Evolutionary conservation across 2,888 invertebrate genomes (phyloP).

Genomic region (Dioctria rufipes): DNA sequence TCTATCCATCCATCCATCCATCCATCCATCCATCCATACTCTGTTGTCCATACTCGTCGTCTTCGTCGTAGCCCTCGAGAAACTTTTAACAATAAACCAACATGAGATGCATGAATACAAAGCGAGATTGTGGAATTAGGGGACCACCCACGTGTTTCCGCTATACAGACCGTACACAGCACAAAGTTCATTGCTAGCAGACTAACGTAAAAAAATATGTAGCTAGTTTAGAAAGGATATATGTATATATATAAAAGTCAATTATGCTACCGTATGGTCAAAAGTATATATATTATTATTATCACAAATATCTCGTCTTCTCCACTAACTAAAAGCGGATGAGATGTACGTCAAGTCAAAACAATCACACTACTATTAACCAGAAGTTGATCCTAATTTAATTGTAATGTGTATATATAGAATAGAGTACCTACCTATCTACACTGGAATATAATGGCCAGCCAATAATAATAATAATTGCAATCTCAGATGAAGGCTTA

Average conservation of each 20-base stretch:
- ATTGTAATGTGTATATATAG: too few relatives aligned
- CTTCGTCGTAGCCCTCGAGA: conserved; percentile 23
- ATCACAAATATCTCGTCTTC: background rate
- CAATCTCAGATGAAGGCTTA: too few relatives aligned
- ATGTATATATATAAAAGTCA: background rate
- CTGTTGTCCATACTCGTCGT: background rate
- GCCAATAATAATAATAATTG: too few relatives aligned
- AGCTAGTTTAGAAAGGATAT: background rate
- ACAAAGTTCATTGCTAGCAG: conserved; percentile 60
- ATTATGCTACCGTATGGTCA: conserved; percentile 24
- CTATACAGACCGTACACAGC: conserved; percentile 58
- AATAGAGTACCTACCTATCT: too few relatives aligned
- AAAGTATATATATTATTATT: background rate
- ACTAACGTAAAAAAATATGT: conserved; percentile 23
- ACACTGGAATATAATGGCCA: too few relatives aligned
- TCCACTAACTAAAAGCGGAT: conserved; percentile 30
- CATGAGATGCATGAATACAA: conserved; percentile 58
- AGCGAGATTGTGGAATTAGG: conserved; percentile 57
- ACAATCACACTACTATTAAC: too few relatives aligned
- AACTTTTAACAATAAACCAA: conserved; percentile 46
- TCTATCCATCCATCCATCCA: background rate
- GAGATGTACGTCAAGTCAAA: background rate
- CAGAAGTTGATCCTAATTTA: too few relatives aligned
- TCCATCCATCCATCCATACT: too few relatives aligned
- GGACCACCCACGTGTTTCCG: conserved; percentile 64